A percentile compares a stretch with the other conserved stretches of the same genome.
Conservation (phyloP, 2,113 vertebrate genomes). For the Synchiropus splendidus region DNA sequence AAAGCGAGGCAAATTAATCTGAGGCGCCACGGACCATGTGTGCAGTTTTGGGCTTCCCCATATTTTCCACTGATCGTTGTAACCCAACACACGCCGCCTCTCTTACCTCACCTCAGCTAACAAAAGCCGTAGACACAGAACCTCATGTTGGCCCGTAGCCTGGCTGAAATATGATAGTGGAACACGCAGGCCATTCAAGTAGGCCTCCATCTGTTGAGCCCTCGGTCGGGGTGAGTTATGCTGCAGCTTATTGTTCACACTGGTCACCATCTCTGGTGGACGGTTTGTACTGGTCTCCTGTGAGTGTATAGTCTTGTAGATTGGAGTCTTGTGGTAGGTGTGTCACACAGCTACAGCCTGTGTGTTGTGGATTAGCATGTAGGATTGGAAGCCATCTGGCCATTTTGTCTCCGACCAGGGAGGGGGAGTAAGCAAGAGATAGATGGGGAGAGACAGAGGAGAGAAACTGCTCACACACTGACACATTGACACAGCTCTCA, state of each 20-base stretch:
- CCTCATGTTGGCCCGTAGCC: conserved; percentile 46
- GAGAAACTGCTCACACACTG: conserved; percentile 55
- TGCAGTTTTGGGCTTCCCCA: conserved; percentile 33
- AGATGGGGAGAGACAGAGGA: conserved; percentile 42
- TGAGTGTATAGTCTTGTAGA: conserved; percentile 23
- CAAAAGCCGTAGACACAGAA: conserved; percentile 58
- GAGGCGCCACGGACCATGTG: not conserved
- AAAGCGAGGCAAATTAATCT: too few species aligned
- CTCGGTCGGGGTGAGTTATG: conserved; percentile 31
- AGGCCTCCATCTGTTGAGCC: conserved; percentile 52
- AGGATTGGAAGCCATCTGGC: conserved; percentile 70
- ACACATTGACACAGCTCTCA: conserved; percentile 63
- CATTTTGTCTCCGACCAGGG: conserved; percentile 52
- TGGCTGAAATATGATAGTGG: conserved; percentile 56
- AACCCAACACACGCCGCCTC: conserved; percentile 59
- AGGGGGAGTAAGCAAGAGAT: conserved; percentile 49
- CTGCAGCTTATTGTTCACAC: conserved; percentile 23
- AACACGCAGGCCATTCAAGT: conserved; percentile 30
- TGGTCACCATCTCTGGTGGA: conserved; percentile 9
- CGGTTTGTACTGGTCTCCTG: conserved; percentile 16
- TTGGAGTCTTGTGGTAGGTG: conserved; percentile 42
- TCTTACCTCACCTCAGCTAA: conserved; percentile 58
- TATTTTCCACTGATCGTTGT: conserved; percentile 46
- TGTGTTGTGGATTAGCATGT: conserved; percentile 65
- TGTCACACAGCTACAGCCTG: conserved; percentile 49